A percentile compares a stretch with the other conserved stretches of the same genome.
These are phyloP conservation scores for Gallirallus australis DNA, from an alignment of 2,797 vertebrate species.

Conservation along the genomic window DNA sequence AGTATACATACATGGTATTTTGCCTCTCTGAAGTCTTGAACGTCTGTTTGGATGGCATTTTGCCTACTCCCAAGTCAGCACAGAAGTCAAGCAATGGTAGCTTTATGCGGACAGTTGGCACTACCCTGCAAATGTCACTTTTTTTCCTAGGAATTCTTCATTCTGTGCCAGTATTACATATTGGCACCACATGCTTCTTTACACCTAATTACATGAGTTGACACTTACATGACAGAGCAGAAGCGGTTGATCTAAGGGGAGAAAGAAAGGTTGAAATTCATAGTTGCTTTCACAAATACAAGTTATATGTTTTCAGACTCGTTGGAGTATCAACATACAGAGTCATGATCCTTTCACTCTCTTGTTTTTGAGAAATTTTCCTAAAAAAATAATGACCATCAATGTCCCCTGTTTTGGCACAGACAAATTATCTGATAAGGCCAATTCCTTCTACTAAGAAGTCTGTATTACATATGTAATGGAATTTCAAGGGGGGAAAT, in stretches of 20 bases:
- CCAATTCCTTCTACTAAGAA: neutral
- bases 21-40: conserved; percentile 15
- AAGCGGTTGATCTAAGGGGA: neutral
- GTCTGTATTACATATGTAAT: neutral
- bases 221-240: conserved; percentile 25
- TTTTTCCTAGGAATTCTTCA: neutral
- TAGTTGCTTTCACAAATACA: neutral
- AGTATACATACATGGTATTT: conserved; percentile 24
- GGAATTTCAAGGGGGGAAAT: neutral
- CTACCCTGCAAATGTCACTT: conserved; percentile 17
- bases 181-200: conserved; percentile 16
- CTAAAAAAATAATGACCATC: neutral
- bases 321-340: neutral
- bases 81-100: conserved; percentile 26
- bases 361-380: neutral
- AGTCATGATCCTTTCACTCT: neutral
- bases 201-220: conserved; percentile 52
- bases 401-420: neutral
- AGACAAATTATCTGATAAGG: neutral
- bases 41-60: conserved; percentile 56
- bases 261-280: neutral
- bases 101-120: conserved; percentile 3
- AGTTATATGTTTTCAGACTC: neutral
- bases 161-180: conserved; percentile 31
- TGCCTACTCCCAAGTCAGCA: conserved; percentile 34